phyloP scores from a whole-genome alignment of 2,113 vertebrate species.

The Falco punctatus region DNA sequence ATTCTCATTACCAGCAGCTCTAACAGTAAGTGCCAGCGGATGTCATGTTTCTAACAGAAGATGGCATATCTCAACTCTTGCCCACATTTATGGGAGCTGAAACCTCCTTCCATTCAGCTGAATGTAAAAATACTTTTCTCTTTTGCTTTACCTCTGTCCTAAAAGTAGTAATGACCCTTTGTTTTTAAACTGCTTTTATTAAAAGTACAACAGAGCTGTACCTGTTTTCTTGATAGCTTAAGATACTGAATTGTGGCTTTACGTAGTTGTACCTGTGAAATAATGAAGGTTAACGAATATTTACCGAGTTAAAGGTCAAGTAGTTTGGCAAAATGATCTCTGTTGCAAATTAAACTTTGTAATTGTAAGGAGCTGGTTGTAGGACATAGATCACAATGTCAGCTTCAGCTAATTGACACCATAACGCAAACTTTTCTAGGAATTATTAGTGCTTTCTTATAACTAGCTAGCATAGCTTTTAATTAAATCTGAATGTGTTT shows the following conservation, averaged over 20 bases:
- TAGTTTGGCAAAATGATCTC: neutral
- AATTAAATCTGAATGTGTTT: slow-evolving; percentile 1
- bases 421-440: neutral
- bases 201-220: neutral
- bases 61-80: neutral
- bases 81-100: neutral
- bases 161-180: neutral
- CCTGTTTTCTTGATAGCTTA: too few relatives aligned
- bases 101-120: neutral
- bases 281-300: neutral
- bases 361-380: neutral
- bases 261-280: neutral
- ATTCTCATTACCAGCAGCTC: neutral
- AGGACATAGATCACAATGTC: neutral
- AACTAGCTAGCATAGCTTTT: neutral
- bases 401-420: neutral
- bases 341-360: neutral
- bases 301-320: neutral
- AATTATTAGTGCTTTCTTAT: neutral
- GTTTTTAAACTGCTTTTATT: neutral
- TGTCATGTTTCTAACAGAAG: neutral
- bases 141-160: neutral
- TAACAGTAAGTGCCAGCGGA: slow-evolving; percentile 36
- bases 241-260: neutral
- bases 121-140: neutral